phyloP scores from a whole-genome alignment of 2,113 vertebrate genomes.

The Channa argus region DNA sequence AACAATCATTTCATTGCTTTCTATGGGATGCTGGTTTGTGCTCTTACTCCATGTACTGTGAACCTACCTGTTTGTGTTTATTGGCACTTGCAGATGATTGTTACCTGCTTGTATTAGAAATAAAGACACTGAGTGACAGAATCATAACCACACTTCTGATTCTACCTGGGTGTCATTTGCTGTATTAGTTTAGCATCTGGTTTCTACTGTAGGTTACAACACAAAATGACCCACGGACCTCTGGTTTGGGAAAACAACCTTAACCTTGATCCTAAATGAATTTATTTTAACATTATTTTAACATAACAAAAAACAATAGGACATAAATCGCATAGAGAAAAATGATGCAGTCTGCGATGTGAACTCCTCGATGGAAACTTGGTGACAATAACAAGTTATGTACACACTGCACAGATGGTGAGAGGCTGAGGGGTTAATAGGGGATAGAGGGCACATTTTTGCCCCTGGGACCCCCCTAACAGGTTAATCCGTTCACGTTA shows the following conservation, averaged over 20 bases:
- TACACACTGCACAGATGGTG: slow-evolving; percentile 50
- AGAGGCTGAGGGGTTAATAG: slow-evolving; percentile 20
- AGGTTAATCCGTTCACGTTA: slow-evolving; percentile 10
- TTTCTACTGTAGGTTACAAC: too few species aligned
- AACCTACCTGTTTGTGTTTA: background rate
- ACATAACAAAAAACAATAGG: too few species aligned
- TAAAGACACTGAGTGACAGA: background rate
- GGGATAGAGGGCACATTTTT: slow-evolving; percentile 11
- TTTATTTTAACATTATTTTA: too few species aligned
- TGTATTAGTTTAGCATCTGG: too few species aligned
- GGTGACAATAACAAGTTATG: slow-evolving; percentile 9
- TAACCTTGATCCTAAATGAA: too few species aligned
- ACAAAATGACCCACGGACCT: too few species aligned
- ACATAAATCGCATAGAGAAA: too few species aligned
- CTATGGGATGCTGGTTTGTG: background rate
- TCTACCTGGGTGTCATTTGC: too few species aligned
- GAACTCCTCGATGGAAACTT: slow-evolving; percentile 11
- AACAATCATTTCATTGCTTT: background rate
- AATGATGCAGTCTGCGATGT: background rate
- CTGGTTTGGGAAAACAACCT: too few species aligned
- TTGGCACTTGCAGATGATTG: background rate
- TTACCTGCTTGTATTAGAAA: background rate
- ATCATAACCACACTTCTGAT: too few species aligned
- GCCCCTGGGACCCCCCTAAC: slow-evolving; percentile 8
- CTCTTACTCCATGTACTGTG: background rate